Evolutionary conservation across 2,888 invertebrate species (phyloP).

Genomic region (Tetrapedia diversipes): DNA sequence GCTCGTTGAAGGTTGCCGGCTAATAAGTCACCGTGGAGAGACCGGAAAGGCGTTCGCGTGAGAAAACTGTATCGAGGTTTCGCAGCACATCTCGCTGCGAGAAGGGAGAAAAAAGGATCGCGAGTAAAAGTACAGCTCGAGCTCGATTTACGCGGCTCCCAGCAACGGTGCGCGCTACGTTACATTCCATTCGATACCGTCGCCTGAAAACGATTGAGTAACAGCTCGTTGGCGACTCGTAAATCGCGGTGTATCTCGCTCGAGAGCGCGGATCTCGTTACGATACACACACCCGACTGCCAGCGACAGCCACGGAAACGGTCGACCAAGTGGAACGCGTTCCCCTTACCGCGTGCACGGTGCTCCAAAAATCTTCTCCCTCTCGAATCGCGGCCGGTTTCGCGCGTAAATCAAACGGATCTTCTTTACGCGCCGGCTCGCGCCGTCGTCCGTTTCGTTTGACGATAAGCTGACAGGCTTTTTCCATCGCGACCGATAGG

Average conservation of each 20-base stretch:
- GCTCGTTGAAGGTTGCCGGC: not conserved
- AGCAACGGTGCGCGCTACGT: not conserved
- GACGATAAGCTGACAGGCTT: slow-evolving; percentile 58
- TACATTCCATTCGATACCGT: not conserved
- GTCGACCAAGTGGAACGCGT: slow-evolving; percentile 31
- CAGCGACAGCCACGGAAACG: slow-evolving; percentile 13
- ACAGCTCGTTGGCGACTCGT: not conserved
- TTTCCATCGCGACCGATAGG: slow-evolving; percentile 45
- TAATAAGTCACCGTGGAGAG: slow-evolving; percentile 6
- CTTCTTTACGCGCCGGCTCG: slow-evolving; percentile 15
- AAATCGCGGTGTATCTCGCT: slow-evolving; percentile 29
- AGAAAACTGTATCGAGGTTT: slow-evolving; percentile 13
- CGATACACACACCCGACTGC: slow-evolving; percentile 5
- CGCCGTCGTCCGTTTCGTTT: slow-evolving; percentile 19
- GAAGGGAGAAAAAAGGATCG: not conserved
- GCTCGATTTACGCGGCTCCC: slow-evolving; percentile 4
- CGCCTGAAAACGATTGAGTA: slow-evolving; percentile 4
- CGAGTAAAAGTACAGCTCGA: not conserved
- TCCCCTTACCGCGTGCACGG: slow-evolving; percentile 12
- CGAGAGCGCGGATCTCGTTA: slow-evolving; percentile 1
- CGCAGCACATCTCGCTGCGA: not conserved
- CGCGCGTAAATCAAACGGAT: slow-evolving; percentile 51
- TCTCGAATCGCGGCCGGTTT: slow-evolving; percentile 12
- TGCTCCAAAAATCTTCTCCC: slow-evolving; percentile 21
- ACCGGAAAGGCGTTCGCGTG: slow-evolving; percentile 9